A percentile compares a stretch with the other conserved stretches of the same genome.
Conservation (phyloP, 1,140 invertebrate species). For the Drosophila persimilis region DNA sequence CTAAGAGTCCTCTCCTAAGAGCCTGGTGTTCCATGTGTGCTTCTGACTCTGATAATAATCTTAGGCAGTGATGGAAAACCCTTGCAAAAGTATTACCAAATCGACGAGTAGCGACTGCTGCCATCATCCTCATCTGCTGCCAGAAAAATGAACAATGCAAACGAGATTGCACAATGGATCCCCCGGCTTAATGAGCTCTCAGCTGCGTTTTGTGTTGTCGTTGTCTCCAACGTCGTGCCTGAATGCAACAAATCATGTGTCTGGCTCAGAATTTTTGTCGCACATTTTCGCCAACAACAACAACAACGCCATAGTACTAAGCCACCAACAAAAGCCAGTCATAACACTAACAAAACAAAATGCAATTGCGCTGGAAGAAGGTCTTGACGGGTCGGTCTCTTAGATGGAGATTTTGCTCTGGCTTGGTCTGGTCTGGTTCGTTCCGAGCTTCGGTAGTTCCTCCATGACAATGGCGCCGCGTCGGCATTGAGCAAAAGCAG, state of each 20-base stretch:
- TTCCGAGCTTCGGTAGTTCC: conserved; percentile 3
- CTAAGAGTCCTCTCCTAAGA: neutral
- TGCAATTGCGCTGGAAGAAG: conserved; percentile 17
- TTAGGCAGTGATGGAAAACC: neutral
- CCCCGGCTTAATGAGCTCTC: conserved; percentile 63
- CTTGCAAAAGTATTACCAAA: conserved; percentile 28
- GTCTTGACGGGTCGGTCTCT: neutral
- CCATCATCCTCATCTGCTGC: conserved; percentile 36
- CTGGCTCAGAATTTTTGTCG: conserved; percentile 68
- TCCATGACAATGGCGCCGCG: conserved; percentile 44
- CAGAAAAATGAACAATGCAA: conserved; percentile 57
- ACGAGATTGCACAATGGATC: conserved; percentile 60
- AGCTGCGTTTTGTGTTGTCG: conserved; percentile 8
- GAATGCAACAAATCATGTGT: conserved; percentile 64
- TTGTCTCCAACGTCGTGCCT: conserved; percentile 23
- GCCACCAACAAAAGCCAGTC: conserved; percentile 15
- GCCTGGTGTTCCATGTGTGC: neutral
- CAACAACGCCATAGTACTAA: neutral
- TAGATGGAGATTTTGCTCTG: neutral
- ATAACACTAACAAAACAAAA: conserved; percentile 38
- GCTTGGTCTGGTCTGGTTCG: neutral
- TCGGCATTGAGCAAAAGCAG: conserved; percentile 9
- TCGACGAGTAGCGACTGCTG: conserved; percentile 6
- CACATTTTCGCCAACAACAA: conserved; percentile 68
- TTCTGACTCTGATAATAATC: neutral